phyloP scores from a whole-genome alignment of 2,797 vertebrate species.

The Caiman crocodilus region DNA sequence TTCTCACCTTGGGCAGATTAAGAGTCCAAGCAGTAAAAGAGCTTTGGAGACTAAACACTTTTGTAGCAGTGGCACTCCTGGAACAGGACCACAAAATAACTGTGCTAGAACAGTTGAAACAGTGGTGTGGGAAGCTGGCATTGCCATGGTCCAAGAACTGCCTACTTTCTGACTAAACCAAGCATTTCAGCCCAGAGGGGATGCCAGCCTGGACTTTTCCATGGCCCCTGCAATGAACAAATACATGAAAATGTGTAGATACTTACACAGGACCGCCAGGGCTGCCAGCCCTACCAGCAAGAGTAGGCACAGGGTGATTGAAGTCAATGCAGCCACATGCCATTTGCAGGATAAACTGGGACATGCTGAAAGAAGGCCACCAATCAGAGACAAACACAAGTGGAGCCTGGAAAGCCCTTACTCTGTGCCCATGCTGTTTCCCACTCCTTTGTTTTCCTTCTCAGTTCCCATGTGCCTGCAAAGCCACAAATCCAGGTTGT shows the following conservation, averaged over 20 bases:
- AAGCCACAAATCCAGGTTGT: background rate
- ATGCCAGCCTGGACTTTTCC: background rate
- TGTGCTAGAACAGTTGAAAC: background rate
- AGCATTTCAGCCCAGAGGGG: background rate
- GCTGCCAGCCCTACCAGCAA: slow-evolving; percentile 50
- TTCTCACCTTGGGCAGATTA: background rate
- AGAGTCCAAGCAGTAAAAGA: background rate
- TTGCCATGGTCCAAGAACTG: background rate
- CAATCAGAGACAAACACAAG: no score
- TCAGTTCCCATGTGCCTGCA: background rate
- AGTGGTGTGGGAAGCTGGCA: background rate
- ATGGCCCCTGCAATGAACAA: no score
- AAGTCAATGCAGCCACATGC: slow-evolving; percentile 45
- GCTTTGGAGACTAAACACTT: background rate
- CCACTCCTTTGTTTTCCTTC: no score
- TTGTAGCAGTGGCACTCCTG: background rate
- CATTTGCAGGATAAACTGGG: slow-evolving; percentile 21
- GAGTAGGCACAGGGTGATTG: slow-evolving; percentile 43
- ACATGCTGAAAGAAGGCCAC: background rate
- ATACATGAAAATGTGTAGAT: background rate
- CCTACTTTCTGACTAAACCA: background rate
- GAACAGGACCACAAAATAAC: background rate
- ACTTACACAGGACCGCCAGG: slow-evolving; percentile 72
- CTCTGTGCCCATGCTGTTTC: no score
- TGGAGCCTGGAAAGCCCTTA: no score